phyloP scores from a whole-genome alignment of 2,797 vertebrate genomes.

The Hypotaenidia philippensis region DNA sequence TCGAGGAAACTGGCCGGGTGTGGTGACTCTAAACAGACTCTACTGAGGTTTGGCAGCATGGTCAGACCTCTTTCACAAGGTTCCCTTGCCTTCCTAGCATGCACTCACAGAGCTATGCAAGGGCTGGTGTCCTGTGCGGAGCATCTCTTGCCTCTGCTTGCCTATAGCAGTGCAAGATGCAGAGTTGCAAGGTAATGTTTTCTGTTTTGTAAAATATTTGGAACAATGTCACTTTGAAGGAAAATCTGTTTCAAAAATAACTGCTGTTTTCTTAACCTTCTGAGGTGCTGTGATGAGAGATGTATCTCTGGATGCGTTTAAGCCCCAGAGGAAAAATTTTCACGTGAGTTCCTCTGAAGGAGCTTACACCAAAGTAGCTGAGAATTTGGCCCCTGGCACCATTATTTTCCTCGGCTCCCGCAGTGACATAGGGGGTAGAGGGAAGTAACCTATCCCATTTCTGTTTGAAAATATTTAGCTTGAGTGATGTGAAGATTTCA shows the following conservation, averaged over 20 bases:
- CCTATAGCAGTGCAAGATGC: neutral
- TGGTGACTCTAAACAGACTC: neutral
- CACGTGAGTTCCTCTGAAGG: neutral
- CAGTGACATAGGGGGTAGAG: conserved; percentile 7
- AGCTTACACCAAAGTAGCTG: conserved; percentile 2
- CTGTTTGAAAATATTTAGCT: conserved; percentile 85
- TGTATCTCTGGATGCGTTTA: neutral
- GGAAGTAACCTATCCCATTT: conserved; percentile 71
- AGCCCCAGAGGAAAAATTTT: conserved; percentile 35
- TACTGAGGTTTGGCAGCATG: neutral
- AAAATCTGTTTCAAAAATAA: neutral
- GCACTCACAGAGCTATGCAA: fast-evolving
- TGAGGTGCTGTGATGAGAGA: neutral
- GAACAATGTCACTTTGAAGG: neutral
- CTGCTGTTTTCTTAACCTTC: neutral
- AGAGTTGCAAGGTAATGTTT: neutral
- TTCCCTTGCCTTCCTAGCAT: fast-evolving
- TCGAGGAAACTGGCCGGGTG: fast-evolving
- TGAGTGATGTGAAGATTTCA: conserved; percentile 87
- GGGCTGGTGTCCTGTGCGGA: fast-evolving
- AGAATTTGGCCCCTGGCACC: conserved; percentile 39
- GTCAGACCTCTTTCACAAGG: fast-evolving
- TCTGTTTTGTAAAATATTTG: neutral
- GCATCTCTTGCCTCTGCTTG: neutral
- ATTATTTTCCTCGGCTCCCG: neutral